Conservation (phyloP, 1,140 invertebrate species). For the Lasioglossum albipes region DNA sequence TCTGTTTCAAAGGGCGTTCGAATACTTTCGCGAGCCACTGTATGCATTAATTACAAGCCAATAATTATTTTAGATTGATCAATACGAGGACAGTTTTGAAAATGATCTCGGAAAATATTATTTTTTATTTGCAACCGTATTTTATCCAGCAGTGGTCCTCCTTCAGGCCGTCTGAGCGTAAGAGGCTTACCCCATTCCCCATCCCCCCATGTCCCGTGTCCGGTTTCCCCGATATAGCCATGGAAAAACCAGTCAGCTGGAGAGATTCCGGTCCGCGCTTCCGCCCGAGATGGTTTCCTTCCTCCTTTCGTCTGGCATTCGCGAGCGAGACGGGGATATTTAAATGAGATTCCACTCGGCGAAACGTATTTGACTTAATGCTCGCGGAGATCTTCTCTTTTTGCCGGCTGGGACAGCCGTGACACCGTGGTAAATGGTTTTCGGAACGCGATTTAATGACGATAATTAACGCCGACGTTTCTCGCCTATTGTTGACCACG, state of each 20-base stretch:
- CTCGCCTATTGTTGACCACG: not conserved
- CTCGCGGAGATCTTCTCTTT: not conserved
- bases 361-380: conserved; percentile 35
- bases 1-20: no score
- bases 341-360: conserved; percentile 35
- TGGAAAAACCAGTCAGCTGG: conserved; percentile 26
- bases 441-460: conserved; percentile 25
- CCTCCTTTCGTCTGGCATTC: not conserved
- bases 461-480: conserved; percentile 5
- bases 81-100: no score
- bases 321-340: conserved; percentile 27
- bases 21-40: no score
- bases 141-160: not conserved
- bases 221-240: conserved; percentile 18
- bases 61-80: no score
- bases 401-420: not conserved
- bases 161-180: conserved; percentile 10
- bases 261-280: conserved; percentile 12
- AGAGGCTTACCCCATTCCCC: conserved; percentile 23
- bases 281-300: conserved; percentile 7
- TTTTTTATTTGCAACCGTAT: no score
- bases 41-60: no score
- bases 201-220: not conserved
- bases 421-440: conserved; percentile 21
- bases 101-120: no score